A percentile compares a stretch with the other conserved stretches of the same genome.
Evolutionary conservation across 1,140 invertebrate genomes (phyloP).

Genomic region (Scaptodrosophila lebanonensis): DNA sequence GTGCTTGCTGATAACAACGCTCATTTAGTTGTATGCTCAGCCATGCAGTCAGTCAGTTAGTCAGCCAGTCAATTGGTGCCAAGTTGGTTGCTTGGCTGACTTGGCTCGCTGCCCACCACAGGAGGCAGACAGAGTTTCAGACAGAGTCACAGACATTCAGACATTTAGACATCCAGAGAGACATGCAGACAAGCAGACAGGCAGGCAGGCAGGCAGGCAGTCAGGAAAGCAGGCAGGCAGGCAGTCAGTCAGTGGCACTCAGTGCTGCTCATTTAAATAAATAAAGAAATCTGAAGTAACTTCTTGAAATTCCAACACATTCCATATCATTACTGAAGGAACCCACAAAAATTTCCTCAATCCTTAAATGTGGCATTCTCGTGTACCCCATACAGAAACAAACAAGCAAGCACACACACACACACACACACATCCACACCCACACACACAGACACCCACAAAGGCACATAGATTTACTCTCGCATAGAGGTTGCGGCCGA

Average conservation of each 20-base stretch:
- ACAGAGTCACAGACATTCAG: not conserved
- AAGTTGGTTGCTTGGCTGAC: conserved; percentile 46
- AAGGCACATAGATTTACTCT: conserved; percentile 2
- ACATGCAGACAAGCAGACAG: conserved; percentile 18
- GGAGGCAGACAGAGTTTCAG: conserved; percentile 11
- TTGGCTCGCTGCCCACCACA: conserved; percentile 43
- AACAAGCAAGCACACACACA: conserved; percentile 25
- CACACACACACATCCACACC: conserved; percentile 14
- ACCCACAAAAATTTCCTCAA: conserved; percentile 74
- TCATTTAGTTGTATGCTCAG: conserved; percentile 63
- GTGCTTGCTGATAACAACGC: conserved; percentile 63
- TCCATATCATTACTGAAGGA: conserved; percentile 74
- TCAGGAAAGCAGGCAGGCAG: not conserved
- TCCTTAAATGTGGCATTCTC: conserved; percentile 63
- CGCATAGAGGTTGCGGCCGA: conserved; percentile 11
- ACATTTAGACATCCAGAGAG: conserved; percentile 1
- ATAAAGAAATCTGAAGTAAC: conserved; percentile 76
- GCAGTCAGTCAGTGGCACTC: conserved; percentile 31
- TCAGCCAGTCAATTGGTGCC: conserved; percentile 40
- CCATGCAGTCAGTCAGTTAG: conserved; percentile 34
- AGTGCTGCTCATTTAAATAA: conserved; percentile 75
- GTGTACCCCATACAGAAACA: too few species aligned
- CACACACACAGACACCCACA: conserved; percentile 10
- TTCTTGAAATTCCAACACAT: conserved; percentile 76
- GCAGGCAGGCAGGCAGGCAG: conserved; percentile 21